These are phyloP conservation scores for Dicentrarchus labrax DNA, from an alignment of 2,113 vertebrate species.

Conservation along the genomic window DNA sequence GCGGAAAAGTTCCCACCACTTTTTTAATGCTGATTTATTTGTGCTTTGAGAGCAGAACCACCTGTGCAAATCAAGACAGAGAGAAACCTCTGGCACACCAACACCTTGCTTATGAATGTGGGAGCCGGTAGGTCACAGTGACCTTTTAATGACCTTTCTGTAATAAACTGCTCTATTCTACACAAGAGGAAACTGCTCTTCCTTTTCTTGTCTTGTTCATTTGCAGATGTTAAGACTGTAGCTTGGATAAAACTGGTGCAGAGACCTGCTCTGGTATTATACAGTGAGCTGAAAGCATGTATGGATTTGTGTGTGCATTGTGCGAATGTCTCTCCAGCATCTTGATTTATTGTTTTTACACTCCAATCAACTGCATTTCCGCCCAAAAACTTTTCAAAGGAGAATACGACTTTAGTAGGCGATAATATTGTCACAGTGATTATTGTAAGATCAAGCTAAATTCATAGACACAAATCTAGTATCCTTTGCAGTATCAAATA, in stretches of 20 bases:
- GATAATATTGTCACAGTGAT: slow-evolving; percentile 42
- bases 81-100: slow-evolving; percentile 1
- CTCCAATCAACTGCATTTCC: neutral
- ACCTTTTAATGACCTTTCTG: slow-evolving; percentile 55
- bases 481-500: slow-evolving; percentile 39
- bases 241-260: slow-evolving; percentile 23
- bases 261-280: slow-evolving; percentile 1
- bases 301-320: slow-evolving; percentile 36
- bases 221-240: slow-evolving; percentile 18
- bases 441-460: slow-evolving; percentile 51
- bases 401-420: slow-evolving; percentile 33
- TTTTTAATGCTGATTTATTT: slow-evolving; percentile 9
- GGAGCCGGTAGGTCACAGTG: slow-evolving; percentile 19
- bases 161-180: slow-evolving; percentile 39
- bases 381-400: slow-evolving; percentile 32
- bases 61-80: slow-evolving; percentile 24
- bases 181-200: slow-evolving; percentile 27
- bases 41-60: slow-evolving; percentile 16
- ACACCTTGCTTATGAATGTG: slow-evolving; percentile 28
- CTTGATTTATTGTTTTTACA: slow-evolving; percentile 41
- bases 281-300: slow-evolving; percentile 6
- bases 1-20: neutral
- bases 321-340: slow-evolving; percentile 15
- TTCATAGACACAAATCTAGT: slow-evolving; percentile 9
- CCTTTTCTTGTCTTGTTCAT: slow-evolving; percentile 4